These are phyloP conservation scores for Alosa alosa DNA, from an alignment of 2,113 vertebrate genomes.

Conservation along the genomic window DNA sequence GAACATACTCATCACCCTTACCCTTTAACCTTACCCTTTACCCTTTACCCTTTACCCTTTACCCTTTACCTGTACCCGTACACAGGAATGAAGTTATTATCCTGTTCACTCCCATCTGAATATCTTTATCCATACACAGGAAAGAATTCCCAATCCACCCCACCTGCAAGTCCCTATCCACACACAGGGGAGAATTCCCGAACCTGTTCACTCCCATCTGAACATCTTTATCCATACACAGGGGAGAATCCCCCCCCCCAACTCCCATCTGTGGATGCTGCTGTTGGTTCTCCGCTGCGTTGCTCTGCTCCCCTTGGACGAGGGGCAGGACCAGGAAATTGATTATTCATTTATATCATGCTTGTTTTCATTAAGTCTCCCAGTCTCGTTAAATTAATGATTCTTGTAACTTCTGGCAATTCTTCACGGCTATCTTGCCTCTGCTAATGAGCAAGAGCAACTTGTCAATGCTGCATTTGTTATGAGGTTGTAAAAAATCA, in stretches of 20 bases:
- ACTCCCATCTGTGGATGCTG: not conserved
- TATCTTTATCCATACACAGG: not conserved
- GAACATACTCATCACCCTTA: too few species aligned
- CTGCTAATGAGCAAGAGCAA: not conserved
- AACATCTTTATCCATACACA: too few species aligned
- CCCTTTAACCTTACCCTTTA: too few species aligned
- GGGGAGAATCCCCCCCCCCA: too few species aligned
- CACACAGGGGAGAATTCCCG: not conserved
- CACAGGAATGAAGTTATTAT: too few species aligned
- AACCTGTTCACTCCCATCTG: not conserved
- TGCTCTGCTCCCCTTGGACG: too few species aligned
- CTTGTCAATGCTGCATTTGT: not conserved
- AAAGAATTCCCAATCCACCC: not conserved
- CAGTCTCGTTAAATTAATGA: not conserved
- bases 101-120: too few species aligned
- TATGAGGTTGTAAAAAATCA: not conserved
- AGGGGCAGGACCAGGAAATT: not conserved
- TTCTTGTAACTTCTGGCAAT: not conserved
- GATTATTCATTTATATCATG: not conserved
- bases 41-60: too few species aligned
- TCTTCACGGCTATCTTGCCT: not conserved
- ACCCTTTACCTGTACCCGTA: too few species aligned
- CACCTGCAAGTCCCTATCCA: too few species aligned
- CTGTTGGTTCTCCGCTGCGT: not conserved
- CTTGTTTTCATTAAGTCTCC: not conserved